Evolutionary conservation across 2,888 invertebrate species (phyloP).

Genomic region (Tipula unca): DNA sequence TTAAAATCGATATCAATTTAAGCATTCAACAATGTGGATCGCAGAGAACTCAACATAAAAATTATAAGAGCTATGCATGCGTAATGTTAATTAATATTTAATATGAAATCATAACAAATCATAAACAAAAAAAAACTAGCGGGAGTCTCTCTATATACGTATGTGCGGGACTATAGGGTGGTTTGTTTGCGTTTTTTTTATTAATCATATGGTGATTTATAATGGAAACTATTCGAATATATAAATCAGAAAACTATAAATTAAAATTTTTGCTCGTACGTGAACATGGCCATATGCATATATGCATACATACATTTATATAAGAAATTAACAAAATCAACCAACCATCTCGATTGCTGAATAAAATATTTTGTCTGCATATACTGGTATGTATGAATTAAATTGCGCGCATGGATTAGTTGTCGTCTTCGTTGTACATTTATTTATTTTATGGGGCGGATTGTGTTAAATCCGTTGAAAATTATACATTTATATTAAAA

Average conservation of each 20-base stretch:
- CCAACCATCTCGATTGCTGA: neutral
- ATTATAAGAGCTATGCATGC: neutral
- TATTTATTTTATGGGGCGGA: neutral
- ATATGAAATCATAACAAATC: neutral
- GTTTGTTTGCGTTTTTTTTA: neutral
- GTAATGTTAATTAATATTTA: constrained; percentile 8
- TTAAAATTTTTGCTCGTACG: neutral
- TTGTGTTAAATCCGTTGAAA: neutral
- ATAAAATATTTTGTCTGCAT: too few species aligned
- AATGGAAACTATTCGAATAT: neutral
- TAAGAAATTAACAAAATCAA: neutral
- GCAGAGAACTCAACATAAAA: neutral
- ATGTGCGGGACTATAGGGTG: too few species aligned
- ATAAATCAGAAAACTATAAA: neutral
- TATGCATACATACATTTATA: too few species aligned
- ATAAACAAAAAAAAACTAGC: neutral
- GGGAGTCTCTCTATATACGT: neutral
- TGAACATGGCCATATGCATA: neutral
- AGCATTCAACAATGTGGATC: neutral
- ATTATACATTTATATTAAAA: neutral
- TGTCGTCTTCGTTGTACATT: neutral
- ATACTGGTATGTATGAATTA: neutral
- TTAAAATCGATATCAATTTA: neutral
- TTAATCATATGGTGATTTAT: neutral
- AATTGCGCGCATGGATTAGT: neutral